Percentiles rank a stretch among this genome's conserved stretches.
phyloP scores from a whole-genome alignment of 2,113 vertebrate genomes.

The Ranitomeya variabilis region DNA sequence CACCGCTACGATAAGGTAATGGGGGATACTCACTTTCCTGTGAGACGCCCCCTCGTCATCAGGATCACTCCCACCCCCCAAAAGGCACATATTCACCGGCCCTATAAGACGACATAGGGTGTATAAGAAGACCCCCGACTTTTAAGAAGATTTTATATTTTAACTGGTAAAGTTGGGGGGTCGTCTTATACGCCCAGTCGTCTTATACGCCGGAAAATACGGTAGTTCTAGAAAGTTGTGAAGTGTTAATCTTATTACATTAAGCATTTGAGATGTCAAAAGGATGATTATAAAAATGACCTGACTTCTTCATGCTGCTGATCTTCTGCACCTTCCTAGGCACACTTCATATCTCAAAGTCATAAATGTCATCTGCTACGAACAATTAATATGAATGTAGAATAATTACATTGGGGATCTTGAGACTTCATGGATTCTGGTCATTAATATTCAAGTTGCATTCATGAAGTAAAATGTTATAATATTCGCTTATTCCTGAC shows the following conservation, averaged over 20 bases:
- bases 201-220: no score
- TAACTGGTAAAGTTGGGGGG: no score
- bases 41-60: no score
- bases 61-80: no score
- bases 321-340: slow-evolving; percentile 71
- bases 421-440: slow-evolving; percentile 79
- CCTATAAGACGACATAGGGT: no score
- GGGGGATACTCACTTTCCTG: no score
- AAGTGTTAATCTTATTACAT: slow-evolving; percentile 69
- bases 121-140: no score
- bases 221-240: slow-evolving; percentile 68
- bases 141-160: no score
- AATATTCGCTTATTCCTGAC: slow-evolving; percentile 71
- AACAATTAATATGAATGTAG: slow-evolving; percentile 86
- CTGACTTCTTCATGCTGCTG: slow-evolving; percentile 72
- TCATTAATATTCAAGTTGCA: slow-evolving; percentile 80
- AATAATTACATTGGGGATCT: slow-evolving; percentile 92
- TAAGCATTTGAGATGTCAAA: slow-evolving; percentile 65
- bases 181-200: no score
- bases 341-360: slow-evolving; percentile 81
- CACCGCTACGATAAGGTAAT: no score
- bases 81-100: no score
- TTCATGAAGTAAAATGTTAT: slow-evolving; percentile 72
- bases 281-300: slow-evolving; percentile 75
- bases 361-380: slow-evolving; percentile 87